phyloP scores from a whole-genome alignment of 1,140 invertebrate species.

The Macrobrachium rosenbergii region DNA sequence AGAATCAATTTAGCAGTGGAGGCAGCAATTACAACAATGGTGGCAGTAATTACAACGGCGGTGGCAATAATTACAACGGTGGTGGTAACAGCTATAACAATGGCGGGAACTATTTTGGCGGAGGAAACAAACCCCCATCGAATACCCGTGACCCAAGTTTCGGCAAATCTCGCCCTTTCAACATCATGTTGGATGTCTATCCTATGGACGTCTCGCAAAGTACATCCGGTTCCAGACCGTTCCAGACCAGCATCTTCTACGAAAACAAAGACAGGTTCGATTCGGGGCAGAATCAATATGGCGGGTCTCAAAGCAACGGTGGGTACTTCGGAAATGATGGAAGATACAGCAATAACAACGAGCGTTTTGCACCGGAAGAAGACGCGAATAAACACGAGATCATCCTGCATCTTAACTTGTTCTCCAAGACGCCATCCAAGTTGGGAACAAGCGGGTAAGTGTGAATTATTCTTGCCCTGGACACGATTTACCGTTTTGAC shows the following conservation, averaged over 20 bases:
- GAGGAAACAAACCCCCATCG: neutral
- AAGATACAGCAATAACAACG: neutral
- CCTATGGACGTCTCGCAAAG: constrained; percentile 27
- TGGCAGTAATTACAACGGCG: neutral
- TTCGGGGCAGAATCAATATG: neutral
- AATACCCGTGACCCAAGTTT: neutral
- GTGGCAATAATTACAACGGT: neutral
- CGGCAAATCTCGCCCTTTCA: constrained; percentile 35
- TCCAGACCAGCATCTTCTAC: constrained; percentile 33
- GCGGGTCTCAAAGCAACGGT: neutral
- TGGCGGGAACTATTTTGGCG: neutral
- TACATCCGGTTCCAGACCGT: constrained; percentile 5
- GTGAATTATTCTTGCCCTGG: neutral
- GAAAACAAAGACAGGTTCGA: neutral
- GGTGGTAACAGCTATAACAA: neutral
- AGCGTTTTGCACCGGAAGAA: neutral
- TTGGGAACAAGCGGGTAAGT: neutral
- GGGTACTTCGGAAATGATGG: neutral
- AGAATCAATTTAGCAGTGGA: neutral
- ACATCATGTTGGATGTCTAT: constrained; percentile 49
- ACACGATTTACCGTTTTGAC: neutral
- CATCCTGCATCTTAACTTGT: constrained; percentile 37
- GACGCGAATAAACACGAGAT: constrained; percentile 40
- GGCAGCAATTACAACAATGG: neutral
- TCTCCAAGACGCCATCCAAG: constrained; percentile 5